Evolutionary conservation across 2,888 invertebrate species (phyloP).

Genomic region (Vanessa cardui): DNA sequence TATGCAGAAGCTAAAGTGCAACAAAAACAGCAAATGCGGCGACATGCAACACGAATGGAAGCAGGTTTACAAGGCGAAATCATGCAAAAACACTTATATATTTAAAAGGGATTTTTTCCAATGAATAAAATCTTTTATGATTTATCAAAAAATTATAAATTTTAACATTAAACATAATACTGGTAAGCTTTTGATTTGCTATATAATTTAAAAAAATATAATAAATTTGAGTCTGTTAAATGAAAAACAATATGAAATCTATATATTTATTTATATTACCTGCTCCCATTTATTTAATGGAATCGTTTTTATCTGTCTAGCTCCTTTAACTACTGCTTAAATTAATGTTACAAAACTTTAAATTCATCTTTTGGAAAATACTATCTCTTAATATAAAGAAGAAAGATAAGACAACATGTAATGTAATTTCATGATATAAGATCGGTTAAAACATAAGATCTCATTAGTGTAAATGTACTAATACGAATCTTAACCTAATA

Average conservation of each 20-base stretch:
- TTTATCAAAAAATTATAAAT: no score
- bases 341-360: conserved; percentile 23
- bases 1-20: conserved; percentile 42
- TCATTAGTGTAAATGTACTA: conserved; percentile 4
- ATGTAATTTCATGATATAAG: neutral
- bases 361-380: conserved; percentile 13
- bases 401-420: neutral
- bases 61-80: conserved; percentile 58
- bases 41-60: conserved; percentile 59
- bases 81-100: no score
- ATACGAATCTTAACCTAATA: neutral
- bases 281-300: conserved; percentile 58
- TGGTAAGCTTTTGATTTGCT: neutral
- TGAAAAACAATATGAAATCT: conserved; percentile 36
- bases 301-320: conserved; percentile 32
- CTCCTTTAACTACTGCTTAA: conserved; percentile 49
- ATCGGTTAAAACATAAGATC: neutral
- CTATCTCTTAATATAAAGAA: neutral
- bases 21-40: conserved; percentile 32
- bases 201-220: neutral
- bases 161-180: neutral
- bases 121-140: no score
- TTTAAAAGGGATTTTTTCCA: no score
- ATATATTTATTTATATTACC: conserved; percentile 37
- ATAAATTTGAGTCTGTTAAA: conserved; percentile 24